Evolutionary conservation across 2,797 vertebrate genomes (phyloP).

Genomic region (Morelia viridis): DNA sequence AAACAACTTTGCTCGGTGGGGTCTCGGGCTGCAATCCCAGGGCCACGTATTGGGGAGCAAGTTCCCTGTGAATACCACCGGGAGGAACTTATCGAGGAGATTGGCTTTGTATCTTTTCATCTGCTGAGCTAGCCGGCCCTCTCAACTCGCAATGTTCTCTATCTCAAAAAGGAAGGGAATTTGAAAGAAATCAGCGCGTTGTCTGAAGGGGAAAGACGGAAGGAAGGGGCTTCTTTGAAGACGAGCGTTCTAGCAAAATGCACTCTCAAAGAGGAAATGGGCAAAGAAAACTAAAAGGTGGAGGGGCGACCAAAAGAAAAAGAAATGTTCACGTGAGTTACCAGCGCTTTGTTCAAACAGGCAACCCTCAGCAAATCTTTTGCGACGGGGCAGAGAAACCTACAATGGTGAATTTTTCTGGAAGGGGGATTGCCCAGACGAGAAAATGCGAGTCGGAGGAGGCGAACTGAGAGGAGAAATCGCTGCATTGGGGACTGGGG

Average conservation of each 20-base stretch:
- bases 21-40: not conserved
- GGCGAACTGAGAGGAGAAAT: not conserved
- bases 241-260: conserved; percentile 59
- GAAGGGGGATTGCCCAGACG: not conserved
- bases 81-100: not conserved
- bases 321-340: not conserved
- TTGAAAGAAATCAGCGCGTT: rapidly evolving
- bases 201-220: not conserved
- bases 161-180: not conserved
- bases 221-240: conserved; percentile 59
- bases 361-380: not conserved
- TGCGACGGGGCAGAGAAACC: conserved; percentile 10
- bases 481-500: not conserved
- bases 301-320: not conserved
- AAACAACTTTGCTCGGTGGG: not conserved
- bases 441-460: not conserved
- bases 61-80: not conserved
- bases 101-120: not conserved
- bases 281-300: conserved; percentile 18
- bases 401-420: not conserved
- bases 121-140: not conserved
- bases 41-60: not conserved
- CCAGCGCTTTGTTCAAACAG: not conserved
- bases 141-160: too few relatives aligned
- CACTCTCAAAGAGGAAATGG: conserved; percentile 2